Percentiles rank a stretch among this genome's conserved stretches.
These are phyloP conservation scores for Mastigias papua DNA, from an alignment of 30 jellyfish, hydroid and myxozoan species.

Conservation along the genomic window DNA sequence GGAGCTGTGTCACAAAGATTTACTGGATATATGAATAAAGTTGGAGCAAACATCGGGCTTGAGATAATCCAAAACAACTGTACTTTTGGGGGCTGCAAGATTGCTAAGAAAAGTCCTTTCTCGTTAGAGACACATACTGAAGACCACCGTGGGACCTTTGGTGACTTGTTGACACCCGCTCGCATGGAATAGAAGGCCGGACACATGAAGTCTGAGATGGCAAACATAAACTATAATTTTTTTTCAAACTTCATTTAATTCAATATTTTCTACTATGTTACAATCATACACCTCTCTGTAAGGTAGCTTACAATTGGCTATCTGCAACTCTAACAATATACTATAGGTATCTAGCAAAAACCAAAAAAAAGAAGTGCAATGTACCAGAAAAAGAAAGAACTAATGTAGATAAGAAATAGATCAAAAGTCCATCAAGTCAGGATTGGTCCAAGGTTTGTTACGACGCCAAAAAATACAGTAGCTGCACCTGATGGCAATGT, in stretches of 20 bases:
- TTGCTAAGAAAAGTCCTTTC: constrained; percentile 1
- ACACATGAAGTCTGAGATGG: background rate
- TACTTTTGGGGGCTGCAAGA: constrained; percentile 9
- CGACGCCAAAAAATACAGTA: no score
- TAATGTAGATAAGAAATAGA: no score
- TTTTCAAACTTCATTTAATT: background rate
- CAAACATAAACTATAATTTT: background rate
- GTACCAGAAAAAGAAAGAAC: no score
- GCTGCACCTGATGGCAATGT: no score
- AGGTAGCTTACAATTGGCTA: no score
- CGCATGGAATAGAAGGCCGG: background rate
- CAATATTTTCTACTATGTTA: no score
- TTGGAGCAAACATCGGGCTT: background rate
- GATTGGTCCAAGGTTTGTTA: no score
- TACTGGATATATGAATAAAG: background rate
- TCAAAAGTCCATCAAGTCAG: no score
- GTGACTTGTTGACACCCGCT: background rate
- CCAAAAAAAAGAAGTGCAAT: no score
- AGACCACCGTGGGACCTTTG: background rate
- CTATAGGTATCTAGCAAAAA: no score
- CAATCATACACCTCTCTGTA: no score
- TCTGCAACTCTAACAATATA: no score
- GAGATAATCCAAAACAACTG: background rate
- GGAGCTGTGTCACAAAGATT: background rate
- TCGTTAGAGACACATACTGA: background rate